Percentiles rank a stretch among this genome's conserved stretches.
Conservation (phyloP, 2,113 vertebrate genomes). For the Empidonax traillii region DNA sequence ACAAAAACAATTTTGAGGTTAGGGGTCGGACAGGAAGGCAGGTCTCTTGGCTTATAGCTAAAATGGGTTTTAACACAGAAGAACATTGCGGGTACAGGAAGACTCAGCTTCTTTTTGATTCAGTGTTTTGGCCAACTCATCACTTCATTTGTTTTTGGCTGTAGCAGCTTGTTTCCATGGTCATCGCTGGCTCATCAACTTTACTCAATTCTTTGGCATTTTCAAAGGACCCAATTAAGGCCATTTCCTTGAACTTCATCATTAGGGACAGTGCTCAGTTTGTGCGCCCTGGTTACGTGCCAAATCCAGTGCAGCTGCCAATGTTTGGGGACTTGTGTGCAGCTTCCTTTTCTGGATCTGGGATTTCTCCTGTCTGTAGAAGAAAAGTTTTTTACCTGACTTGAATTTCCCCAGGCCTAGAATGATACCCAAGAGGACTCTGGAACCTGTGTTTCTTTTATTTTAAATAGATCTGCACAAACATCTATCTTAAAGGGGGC, state of each 20-base stretch:
- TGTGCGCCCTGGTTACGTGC: background rate
- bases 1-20: background rate
- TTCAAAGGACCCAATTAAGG: conserved; percentile 52
- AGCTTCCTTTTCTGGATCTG: background rate
- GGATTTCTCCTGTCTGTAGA: background rate
- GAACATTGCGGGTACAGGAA: background rate
- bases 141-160: background rate
- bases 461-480: background rate
- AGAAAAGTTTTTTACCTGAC: background rate
- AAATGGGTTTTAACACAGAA: background rate
- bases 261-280: background rate
- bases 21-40: background rate
- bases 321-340: background rate
- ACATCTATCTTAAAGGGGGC: background rate
- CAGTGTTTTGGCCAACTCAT: background rate
- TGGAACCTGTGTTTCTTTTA: background rate
- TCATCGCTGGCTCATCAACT: background rate
- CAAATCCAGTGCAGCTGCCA: background rate
- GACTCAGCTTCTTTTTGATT: background rate
- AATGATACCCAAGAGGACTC: background rate
- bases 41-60: background rate
- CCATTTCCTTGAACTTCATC: conserved; percentile 12
- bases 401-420: background rate
- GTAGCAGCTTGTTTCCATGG: background rate
- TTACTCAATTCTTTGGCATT: background rate